phyloP scores from a whole-genome alignment of 2,797 vertebrate genomes.

The Ibycter americanus region DNA sequence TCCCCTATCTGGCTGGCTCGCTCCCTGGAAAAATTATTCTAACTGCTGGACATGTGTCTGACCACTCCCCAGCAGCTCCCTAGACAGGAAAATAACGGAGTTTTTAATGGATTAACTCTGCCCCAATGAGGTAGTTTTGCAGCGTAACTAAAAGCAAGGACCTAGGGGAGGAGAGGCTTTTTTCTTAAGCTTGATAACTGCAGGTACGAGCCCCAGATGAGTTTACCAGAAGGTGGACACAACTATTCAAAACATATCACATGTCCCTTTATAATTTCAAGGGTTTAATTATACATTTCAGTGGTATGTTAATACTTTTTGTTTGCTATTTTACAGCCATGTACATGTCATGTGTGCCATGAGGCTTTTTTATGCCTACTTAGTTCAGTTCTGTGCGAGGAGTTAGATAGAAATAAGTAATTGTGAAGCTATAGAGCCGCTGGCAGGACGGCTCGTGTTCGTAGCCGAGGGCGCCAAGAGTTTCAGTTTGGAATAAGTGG shows the following conservation, averaged over 20 bases:
- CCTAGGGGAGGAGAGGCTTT: not conserved
- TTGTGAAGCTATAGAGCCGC: fast-evolving
- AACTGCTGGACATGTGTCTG: fast-evolving
- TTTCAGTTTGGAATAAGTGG: not conserved
- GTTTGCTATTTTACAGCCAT: not conserved
- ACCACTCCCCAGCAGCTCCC: not conserved
- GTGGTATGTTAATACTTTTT: not conserved
- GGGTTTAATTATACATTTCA: not conserved
- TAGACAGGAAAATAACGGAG: fast-evolving
- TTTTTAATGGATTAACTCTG: not conserved
- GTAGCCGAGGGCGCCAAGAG: not conserved
- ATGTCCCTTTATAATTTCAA: not conserved
- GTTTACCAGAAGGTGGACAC: not conserved
- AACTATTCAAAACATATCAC: not conserved
- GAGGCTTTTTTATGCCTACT: not conserved
- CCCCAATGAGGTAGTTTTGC: not conserved
- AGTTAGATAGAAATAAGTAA: not conserved
- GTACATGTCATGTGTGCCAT: not conserved
- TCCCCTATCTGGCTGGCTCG: fast-evolving
- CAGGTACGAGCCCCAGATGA: not conserved
- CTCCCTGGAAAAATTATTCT: fast-evolving
- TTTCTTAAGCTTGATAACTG: not conserved
- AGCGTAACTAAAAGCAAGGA: not conserved
- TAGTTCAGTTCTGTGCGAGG: fast-evolving
- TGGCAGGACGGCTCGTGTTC: fast-evolving